A percentile compares a stretch with the other conserved stretches of the same genome.
Conservation (phyloP, 2,888 invertebrate genomes). For the Chrysolina oricalcia region DNA sequence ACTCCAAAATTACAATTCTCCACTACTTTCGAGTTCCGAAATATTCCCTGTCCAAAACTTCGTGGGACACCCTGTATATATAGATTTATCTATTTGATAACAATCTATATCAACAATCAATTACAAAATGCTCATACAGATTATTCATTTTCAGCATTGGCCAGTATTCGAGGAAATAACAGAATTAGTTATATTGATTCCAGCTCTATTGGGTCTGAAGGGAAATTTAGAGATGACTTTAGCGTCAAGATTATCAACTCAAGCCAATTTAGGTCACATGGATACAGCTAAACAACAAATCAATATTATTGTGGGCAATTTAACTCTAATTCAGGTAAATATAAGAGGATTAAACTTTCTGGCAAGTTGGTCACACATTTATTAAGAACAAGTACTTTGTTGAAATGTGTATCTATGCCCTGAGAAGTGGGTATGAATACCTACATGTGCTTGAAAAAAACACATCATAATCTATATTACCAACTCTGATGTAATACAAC, state of each 20-base stretch:
- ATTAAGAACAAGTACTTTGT: too few relatives aligned
- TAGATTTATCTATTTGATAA: too few relatives aligned
- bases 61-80: too few relatives aligned
- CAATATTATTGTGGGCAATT: conserved; percentile 81
- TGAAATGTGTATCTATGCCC: too few relatives aligned
- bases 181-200: conserved; percentile 84
- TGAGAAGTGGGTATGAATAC: too few relatives aligned
- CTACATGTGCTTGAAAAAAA: too few relatives aligned
- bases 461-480: too few relatives aligned
- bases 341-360: conserved; percentile 16
- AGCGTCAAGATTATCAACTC: conserved; percentile 85
- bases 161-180: conserved; percentile 80
- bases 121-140: background rate
- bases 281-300: conserved; percentile 78
- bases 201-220: conserved; percentile 85
- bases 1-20: too few relatives aligned
- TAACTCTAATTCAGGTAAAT: conserved; percentile 82
- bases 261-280: conserved; percentile 85
- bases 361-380: too few relatives aligned
- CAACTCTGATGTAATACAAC: too few relatives aligned
- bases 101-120: background rate
- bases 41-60: too few relatives aligned
- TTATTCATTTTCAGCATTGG: conserved; percentile 77
- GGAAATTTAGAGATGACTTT: conserved; percentile 90
- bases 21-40: too few relatives aligned